Evolutionary conservation across 2,797 vertebrate genomes (phyloP).

Genomic region (Lateolabrax maculatus): DNA sequence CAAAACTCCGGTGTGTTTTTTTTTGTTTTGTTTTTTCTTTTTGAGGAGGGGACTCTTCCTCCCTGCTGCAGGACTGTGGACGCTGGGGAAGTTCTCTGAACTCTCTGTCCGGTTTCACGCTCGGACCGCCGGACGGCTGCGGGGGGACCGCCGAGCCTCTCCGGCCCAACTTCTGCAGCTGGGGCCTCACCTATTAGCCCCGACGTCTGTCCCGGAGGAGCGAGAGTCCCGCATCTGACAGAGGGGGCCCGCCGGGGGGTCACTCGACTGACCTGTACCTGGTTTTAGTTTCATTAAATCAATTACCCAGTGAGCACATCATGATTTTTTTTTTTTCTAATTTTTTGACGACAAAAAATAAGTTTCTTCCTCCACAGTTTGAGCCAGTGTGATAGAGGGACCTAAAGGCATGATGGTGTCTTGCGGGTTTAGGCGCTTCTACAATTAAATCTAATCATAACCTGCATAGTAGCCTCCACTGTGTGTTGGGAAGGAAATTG

Average conservation of each 20-base stretch:
- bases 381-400: neutral
- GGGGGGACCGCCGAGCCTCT: slow-evolving; percentile 63
- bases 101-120: slow-evolving; percentile 59
- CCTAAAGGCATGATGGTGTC: neutral
- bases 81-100: slow-evolving; percentile 22
- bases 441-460: slow-evolving; percentile 46
- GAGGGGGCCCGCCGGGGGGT: slow-evolving; percentile 89
- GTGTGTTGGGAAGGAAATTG: neutral
- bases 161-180: slow-evolving; percentile 86
- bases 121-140: slow-evolving; percentile 64
- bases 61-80: slow-evolving; percentile 21
- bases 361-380: neutral
- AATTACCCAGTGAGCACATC: slow-evolving; percentile 93
- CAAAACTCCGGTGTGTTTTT: slow-evolving; percentile 31
- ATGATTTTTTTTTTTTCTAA: slow-evolving; percentile 90
- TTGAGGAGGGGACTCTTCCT: slow-evolving; percentile 14
- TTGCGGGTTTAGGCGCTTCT: neutral
- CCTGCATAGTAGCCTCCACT: neutral
- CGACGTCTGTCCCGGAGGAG: slow-evolving; percentile 91
- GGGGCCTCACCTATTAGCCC: slow-evolving; percentile 93
- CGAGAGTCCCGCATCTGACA: slow-evolving; percentile 92
- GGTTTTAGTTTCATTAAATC: slow-evolving; percentile 96
- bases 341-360: too few relatives aligned
- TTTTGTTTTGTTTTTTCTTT: too few relatives aligned
- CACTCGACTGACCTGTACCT: slow-evolving; percentile 89